Evolutionary conservation across 2,888 invertebrate species (phyloP).

Genomic region (Microplitis deprimator): DNA sequence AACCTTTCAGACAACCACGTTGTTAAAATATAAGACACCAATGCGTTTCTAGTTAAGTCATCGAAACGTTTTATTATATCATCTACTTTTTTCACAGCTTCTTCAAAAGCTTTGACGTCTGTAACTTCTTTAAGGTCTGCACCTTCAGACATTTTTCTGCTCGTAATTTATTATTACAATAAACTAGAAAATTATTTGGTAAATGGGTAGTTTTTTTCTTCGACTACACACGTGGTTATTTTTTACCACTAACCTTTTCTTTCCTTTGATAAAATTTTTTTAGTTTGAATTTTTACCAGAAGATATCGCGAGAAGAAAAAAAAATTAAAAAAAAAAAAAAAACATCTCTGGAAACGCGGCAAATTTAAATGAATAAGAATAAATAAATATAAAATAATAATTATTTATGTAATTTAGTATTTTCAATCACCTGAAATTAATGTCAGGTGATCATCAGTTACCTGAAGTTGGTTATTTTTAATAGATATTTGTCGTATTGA

Average conservation of each 20-base stretch:
- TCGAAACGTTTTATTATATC: neutral
- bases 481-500: no score
- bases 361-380: neutral
- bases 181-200: neutral
- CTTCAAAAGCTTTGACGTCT: neutral
- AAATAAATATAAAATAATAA: no score
- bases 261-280: neutral
- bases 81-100: neutral
- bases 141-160: neutral
- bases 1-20: neutral
- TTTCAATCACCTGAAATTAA: no score
- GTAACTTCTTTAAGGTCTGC: no score
- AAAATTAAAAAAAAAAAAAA: neutral
- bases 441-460: no score
- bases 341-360: neutral
- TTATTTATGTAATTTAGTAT: no score
- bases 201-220: neutral
- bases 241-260: neutral
- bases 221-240: neutral
- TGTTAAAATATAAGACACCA: neutral
- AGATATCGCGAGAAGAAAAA: neutral
- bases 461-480: no score
- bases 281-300: neutral
- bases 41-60: neutral
- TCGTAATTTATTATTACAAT: neutral